A percentile compares a stretch with the other conserved stretches of the same genome.
Evolutionary conservation across 2,113 vertebrate species (phyloP).

Genomic region (Burhinus oedicnemus): DNA sequence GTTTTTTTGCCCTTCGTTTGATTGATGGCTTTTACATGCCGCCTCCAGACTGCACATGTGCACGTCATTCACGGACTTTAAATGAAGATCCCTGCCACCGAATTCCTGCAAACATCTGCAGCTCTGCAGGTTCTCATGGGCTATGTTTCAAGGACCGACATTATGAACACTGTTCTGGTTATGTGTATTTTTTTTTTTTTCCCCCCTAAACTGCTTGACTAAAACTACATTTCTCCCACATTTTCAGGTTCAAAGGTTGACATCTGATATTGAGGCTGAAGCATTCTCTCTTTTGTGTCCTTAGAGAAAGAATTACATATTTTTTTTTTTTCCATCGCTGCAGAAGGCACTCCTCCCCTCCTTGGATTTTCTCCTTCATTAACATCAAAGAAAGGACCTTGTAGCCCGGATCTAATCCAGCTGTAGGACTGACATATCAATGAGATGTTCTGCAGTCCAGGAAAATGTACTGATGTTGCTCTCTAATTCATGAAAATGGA

Average conservation of each 20-base stretch:
- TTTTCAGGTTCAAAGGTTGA: neutral
- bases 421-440: neutral
- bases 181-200: neutral
- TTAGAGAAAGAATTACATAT: neutral
- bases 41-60: neutral
- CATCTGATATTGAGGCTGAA: neutral
- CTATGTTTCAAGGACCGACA: neutral
- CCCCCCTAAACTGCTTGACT: neutral
- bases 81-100: neutral
- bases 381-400: neutral
- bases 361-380: neutral
- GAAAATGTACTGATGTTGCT: neutral
- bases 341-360: neutral
- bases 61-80: fast-evolving
- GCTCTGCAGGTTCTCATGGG: neutral
- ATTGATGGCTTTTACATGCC: neutral
- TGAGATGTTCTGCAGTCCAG: neutral
- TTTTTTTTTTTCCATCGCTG: neutral
- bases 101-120: neutral
- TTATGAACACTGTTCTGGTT: neutral
- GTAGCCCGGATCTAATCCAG: neutral
- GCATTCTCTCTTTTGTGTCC: neutral
- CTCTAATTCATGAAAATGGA: neutral
- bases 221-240: neutral
- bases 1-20: neutral